phyloP scores from a whole-genome alignment of 2,888 invertebrate species.

The Ecliptopera silaceata region DNA sequence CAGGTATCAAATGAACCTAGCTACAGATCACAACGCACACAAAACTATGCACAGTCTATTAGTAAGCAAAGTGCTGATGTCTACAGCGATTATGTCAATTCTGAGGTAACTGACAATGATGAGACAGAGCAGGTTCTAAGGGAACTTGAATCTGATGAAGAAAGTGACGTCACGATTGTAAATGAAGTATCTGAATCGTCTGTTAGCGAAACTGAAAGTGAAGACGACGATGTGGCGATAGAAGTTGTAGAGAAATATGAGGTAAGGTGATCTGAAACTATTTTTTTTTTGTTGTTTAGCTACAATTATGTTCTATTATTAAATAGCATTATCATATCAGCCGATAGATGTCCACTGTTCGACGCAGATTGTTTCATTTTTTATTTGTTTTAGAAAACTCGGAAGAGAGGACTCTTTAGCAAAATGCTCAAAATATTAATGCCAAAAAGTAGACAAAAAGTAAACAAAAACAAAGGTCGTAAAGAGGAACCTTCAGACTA shows the following conservation, averaged over 20 bases:
- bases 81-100: neutral
- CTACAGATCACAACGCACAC: slow-evolving; percentile 27
- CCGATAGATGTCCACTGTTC: too few species aligned
- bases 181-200: slow-evolving; percentile 37
- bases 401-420: slow-evolving; percentile 53
- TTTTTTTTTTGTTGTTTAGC: neutral
- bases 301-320: too few species aligned
- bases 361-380: too few species aligned
- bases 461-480: slow-evolving; percentile 14
- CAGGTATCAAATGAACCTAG: slow-evolving; percentile 27
- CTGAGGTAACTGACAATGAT: slow-evolving; percentile 9
- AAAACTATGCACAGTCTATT: neutral
- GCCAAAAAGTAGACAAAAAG: slow-evolving; percentile 41
- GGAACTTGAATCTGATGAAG: slow-evolving; percentile 18
- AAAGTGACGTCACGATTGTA: slow-evolving; percentile 20
- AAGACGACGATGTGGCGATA: slow-evolving; percentile 24
- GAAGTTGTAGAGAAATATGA: slow-evolving; percentile 21
- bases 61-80: neutral
- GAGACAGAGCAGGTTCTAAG: slow-evolving; percentile 17
- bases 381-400: slow-evolving; percentile 31
- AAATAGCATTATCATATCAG: too few species aligned
- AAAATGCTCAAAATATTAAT: slow-evolving; percentile 63
- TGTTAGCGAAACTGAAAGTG: slow-evolving; percentile 40
- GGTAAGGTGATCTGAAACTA: slow-evolving; percentile 31
- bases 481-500: slow-evolving; percentile 39